These are phyloP conservation scores for Diphyllodes magnificus DNA, from an alignment of 2,113 vertebrate species.

Conservation along the genomic window DNA sequence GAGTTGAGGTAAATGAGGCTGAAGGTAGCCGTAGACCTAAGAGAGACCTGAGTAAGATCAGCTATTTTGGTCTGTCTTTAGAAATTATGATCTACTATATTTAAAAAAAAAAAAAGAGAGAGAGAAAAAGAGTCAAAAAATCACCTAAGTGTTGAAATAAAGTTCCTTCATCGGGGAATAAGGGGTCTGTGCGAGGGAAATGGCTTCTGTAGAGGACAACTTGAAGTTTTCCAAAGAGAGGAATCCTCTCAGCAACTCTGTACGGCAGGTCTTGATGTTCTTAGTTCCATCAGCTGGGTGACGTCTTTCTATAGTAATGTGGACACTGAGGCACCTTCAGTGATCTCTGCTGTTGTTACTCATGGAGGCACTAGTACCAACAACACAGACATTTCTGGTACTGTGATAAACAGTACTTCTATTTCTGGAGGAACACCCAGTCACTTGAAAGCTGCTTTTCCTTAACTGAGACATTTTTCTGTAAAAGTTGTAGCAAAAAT, in stretches of 20 bases:
- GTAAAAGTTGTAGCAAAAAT: constrained; percentile 10
- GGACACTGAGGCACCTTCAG: not conserved
- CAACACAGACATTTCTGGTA: not conserved
- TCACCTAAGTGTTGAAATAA: not conserved
- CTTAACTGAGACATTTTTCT: not conserved
- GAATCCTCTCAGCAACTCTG: not conserved
- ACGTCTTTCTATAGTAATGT: not conserved
- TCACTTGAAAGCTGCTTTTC: constrained; percentile 1
- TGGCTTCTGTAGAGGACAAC: not conserved
- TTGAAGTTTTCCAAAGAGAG: not conserved
- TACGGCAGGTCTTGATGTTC: not conserved
- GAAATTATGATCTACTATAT: not conserved
- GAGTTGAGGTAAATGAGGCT: not conserved
- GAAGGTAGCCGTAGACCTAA: not conserved
- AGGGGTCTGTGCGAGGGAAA: not conserved
- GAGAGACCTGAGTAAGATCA: not conserved
- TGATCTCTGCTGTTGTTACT: not conserved
- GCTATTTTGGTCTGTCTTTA: not conserved
- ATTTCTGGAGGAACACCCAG: constrained; percentile 15
- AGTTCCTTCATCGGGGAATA: not conserved
- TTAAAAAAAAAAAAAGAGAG: not conserved
- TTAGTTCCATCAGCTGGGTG: not conserved
- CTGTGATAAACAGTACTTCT: not conserved
- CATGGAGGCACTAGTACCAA: not conserved
- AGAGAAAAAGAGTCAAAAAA: not conserved